phyloP scores from a whole-genome alignment of 2,113 vertebrate species.

The Lophotis ruficrista region DNA sequence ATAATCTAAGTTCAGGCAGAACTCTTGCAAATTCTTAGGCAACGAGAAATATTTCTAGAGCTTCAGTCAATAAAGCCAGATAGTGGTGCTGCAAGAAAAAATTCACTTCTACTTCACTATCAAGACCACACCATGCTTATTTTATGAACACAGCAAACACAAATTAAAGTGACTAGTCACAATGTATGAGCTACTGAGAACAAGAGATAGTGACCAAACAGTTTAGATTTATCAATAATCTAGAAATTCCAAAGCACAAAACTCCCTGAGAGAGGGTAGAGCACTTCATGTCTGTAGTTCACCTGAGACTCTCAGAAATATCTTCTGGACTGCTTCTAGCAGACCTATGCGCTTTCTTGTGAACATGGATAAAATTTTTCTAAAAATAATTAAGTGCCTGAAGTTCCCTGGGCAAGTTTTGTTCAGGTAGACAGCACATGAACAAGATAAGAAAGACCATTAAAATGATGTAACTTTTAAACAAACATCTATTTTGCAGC shows the following conservation, averaged over 20 bases:
- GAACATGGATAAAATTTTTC: rapidly evolving
- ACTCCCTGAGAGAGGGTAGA: not conserved
- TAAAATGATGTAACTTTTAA: not conserved
- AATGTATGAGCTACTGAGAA: not conserved
- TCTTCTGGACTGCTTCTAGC: not conserved
- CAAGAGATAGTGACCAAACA: rapidly evolving
- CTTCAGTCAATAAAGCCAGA: not conserved
- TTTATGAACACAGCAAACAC: not conserved
- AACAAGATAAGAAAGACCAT: not conserved
- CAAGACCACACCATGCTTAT: not conserved
- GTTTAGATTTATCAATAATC: not conserved
- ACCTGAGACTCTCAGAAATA: not conserved
- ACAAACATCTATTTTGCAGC: not conserved
- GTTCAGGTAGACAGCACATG: not conserved
- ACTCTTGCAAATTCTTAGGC: not conserved
- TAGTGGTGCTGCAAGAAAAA: not conserved
- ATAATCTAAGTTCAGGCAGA: not conserved
- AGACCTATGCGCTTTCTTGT: not conserved
- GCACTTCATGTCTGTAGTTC: not conserved
- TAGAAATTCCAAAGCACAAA: not conserved
- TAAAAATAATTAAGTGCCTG: not conserved
- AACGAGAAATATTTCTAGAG: not conserved
- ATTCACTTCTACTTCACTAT: not conserved
- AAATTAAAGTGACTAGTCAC: not conserved
- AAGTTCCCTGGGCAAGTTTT: not conserved